Evolutionary conservation across 2,797 vertebrate genomes (phyloP), one percentile per base, ranked within the genome.

Genomic region (Sorex maritimensis): DNA sequence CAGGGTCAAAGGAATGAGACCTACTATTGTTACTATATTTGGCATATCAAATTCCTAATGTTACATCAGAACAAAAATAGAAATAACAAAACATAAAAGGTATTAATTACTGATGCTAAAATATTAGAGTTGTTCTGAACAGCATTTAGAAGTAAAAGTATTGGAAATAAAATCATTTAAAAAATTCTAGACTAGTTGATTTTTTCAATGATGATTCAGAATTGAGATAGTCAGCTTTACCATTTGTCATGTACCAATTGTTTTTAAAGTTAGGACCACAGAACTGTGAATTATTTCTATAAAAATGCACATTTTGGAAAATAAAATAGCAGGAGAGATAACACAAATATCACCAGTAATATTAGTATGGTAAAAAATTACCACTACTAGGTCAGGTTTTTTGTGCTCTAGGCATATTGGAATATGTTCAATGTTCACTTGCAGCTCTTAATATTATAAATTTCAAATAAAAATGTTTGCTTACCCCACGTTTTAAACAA

Each of bases 301-400:
- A 34, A 83, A 46, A 83, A 46, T 55, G 6, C 6, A 38, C 3
- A 67, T 91, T 90, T 34, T 26, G 19, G n/a, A 55, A 73, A 28
- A 55, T 12, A 87, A 89, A 88, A 91, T 69, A 86, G 55, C 34
- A 49, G 30, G 13, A 49, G 61, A 86, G 34, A 87, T 3, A 19
- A 81, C 13, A 67, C 14, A 67, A 86, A 74, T 74, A 44, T 61
- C 5, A 67, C 10, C 2, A 26, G 79, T 74, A 75, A 77, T 68
- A 80, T 61, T 72, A 75, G 67, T 93, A 46, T 84, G 46, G 84
- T 21, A 24, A 52, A 75, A 75, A 75, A 58, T 7, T 81, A 49
- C 6, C 0, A 1, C 0, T 77, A 44, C 73, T 88, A 90, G 69
- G 44, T 61, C 23, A 89, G 44, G 58, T 34, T 41, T 41, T 2